phyloP scores from a whole-genome alignment of 1,140 invertebrate species.

The Drosophila cardini region DNA sequence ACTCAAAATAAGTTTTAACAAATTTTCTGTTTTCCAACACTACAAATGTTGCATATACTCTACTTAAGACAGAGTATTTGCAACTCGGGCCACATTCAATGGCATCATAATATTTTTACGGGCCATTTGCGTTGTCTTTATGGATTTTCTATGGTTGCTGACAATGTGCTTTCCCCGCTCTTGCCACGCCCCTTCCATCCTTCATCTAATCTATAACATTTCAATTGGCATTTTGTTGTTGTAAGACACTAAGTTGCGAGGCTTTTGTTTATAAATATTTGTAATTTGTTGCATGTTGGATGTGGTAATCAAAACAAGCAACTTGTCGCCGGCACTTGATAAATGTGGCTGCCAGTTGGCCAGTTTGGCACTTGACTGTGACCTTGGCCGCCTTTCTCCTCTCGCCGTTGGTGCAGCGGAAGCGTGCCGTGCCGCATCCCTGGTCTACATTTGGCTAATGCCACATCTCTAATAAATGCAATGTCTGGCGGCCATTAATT shows the following conservation, averaged over 20 bases:
- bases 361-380: constrained; percentile 25
- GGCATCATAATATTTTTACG: constrained; percentile 78
- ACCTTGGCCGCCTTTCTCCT: constrained; percentile 65
- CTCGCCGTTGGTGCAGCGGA: constrained; percentile 22
- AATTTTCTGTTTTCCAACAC: not conserved
- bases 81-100: constrained; percentile 51
- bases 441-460: constrained; percentile 49
- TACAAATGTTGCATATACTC: constrained; percentile 7
- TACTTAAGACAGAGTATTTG: not conserved
- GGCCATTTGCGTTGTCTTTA: constrained; percentile 75
- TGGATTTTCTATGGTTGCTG: constrained; percentile 65
- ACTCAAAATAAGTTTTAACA: too few relatives aligned
- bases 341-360: constrained; percentile 62
- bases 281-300: constrained; percentile 67
- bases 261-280: constrained; percentile 67
- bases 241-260: constrained; percentile 65
- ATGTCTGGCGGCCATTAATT: constrained; percentile 60
- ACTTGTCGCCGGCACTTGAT: constrained; percentile 65
- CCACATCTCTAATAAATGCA: constrained; percentile 58
- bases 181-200: not conserved
- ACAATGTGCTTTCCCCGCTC: constrained; percentile 15
- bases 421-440: constrained; percentile 40
- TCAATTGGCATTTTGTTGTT: constrained; percentile 60
- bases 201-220: constrained; percentile 19
- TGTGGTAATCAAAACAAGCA: constrained; percentile 67